These are phyloP conservation scores for Cladopsammia gracilis DNA, from an alignment of 64 coral and sea anemone genomes.

Conservation along the genomic window DNA sequence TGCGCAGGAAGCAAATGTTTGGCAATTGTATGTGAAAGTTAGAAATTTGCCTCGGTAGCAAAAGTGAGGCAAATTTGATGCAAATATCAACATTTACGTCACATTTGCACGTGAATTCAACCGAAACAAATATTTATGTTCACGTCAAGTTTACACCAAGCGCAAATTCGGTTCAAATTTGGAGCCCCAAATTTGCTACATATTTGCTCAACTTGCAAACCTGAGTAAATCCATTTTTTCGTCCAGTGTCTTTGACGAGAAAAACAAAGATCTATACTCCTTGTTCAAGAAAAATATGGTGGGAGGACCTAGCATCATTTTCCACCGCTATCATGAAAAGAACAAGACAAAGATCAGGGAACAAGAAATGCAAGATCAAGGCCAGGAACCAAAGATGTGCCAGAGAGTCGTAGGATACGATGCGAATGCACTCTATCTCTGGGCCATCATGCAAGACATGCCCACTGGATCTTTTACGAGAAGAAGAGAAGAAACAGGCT, in stretches of 20 bases:
- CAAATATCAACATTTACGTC: no score
- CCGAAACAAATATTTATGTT: no score
- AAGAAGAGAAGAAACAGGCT: conserved; percentile 1
- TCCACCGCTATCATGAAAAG: conserved; percentile 37
- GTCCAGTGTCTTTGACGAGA: conserved; percentile 44
- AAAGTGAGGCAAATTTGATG: no score
- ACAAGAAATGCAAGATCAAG: conserved; percentile 16
- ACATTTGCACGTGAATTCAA: no score
- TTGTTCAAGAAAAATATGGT: conserved; percentile 36
- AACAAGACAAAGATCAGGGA: conserved; percentile 46
- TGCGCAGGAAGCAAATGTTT: no score
- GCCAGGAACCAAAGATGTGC: conserved; percentile 41
- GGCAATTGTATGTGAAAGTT: no score
- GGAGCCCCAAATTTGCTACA: no score
- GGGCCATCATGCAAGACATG: conserved; percentile 39
- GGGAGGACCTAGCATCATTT: conserved; percentile 42
- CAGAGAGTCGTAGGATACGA: conserved; percentile 24
- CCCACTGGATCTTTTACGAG: conserved; percentile 28
- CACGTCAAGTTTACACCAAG: no score
- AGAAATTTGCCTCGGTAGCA: no score
- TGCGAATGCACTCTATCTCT: conserved; percentile 60
- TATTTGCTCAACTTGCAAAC: no score
- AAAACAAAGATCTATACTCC: conserved; percentile 15
- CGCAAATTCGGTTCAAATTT: no score
- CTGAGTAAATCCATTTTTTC: no score